Evolutionary conservation across 2,888 invertebrate genomes (phyloP).

Genomic region (Elmis aenea): DNA sequence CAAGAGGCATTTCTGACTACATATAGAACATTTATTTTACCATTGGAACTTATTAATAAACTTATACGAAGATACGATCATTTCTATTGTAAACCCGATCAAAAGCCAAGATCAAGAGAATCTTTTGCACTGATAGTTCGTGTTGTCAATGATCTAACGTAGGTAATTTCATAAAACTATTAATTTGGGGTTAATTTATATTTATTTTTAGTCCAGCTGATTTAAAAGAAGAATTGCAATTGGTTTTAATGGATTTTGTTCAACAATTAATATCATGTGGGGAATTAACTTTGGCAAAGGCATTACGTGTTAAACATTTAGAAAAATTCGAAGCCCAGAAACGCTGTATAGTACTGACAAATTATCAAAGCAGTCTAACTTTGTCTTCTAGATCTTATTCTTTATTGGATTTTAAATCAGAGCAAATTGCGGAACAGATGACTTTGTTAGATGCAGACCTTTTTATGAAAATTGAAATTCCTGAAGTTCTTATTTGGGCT

Average conservation of each 20-base stretch:
- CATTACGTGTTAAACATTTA: slow-evolving; percentile 82
- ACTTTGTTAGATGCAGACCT: slow-evolving; percentile 91
- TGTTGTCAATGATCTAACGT: slow-evolving; percentile 96
- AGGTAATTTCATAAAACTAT: slow-evolving; percentile 51
- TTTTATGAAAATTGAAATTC: slow-evolving; percentile 94
- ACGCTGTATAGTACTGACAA: slow-evolving; percentile 24
- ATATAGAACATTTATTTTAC: slow-evolving; percentile 91
- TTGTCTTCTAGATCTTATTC: slow-evolving; percentile 51
- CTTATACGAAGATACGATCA: slow-evolving; percentile 74
- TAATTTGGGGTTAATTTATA: slow-evolving; percentile 1
- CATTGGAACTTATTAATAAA: slow-evolving; percentile 79
- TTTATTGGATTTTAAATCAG: slow-evolving; percentile 87
- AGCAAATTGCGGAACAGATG: slow-evolving; percentile 97
- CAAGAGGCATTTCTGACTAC: slow-evolving; percentile 98
- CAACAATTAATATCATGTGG: slow-evolving; percentile 89
- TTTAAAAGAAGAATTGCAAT: slow-evolving; percentile 72
- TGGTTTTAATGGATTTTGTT: slow-evolving; percentile 86
- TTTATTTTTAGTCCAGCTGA: slow-evolving; percentile 73
- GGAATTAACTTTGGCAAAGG: slow-evolving; percentile 86
- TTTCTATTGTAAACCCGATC: slow-evolving; percentile 68
- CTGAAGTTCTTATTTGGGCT: slow-evolving; percentile 96
- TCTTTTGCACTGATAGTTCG: slow-evolving; percentile 89
- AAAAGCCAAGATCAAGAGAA: slow-evolving; percentile 75
- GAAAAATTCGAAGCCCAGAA: slow-evolving; percentile 63
- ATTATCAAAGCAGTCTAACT: slow-evolving; percentile 28